phyloP scores from a whole-genome alignment of 2,797 vertebrate species.

The Gastrophryne carolinensis region DNA sequence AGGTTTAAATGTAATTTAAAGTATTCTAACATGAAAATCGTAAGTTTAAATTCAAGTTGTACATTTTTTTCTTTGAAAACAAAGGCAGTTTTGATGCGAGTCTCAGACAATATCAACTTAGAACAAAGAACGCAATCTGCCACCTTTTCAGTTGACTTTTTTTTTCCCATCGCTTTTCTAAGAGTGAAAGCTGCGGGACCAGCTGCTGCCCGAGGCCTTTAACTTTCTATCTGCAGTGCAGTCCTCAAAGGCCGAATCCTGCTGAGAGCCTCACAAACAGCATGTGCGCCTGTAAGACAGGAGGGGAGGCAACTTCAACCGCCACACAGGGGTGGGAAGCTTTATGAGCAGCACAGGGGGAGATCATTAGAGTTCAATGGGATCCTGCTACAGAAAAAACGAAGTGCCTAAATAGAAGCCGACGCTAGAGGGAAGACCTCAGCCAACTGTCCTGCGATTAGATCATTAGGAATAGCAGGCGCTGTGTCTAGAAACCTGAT shows the following conservation, averaged over 20 bases:
- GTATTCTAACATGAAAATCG: constrained; percentile 11
- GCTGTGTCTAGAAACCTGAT: constrained; percentile 2
- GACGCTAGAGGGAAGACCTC: constrained; percentile 14
- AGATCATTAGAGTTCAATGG: constrained; percentile 33
- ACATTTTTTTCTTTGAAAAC: constrained; percentile 22
- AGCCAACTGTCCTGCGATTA: not conserved
- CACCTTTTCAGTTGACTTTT: constrained; percentile 54
- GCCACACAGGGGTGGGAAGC: constrained; percentile 13
- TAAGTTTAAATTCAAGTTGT: constrained; percentile 4
- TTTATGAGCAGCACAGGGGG: constrained; percentile 33
- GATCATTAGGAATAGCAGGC: not conserved
- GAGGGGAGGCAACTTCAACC: not conserved
- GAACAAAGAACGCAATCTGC: constrained; percentile 56
- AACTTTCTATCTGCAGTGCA: constrained; percentile 51
- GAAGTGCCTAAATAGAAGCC: not conserved
- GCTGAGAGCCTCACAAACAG: constrained; percentile 20
- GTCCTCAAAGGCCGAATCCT: constrained; percentile 41
- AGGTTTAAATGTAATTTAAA: not conserved
- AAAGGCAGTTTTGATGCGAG: constrained; percentile 35
- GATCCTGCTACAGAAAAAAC: not conserved
- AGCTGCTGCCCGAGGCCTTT: constrained; percentile 56
- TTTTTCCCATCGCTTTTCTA: constrained; percentile 51
- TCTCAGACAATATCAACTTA: constrained; percentile 39
- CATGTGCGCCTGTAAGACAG: constrained; percentile 30
- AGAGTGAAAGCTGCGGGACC: constrained; percentile 54